Percentiles rank a stretch among this genome's conserved stretches.
phyloP scores from a whole-genome alignment of 35 echinoderm and acorn worm genomes.

The Nesometra sesokonis region DNA sequence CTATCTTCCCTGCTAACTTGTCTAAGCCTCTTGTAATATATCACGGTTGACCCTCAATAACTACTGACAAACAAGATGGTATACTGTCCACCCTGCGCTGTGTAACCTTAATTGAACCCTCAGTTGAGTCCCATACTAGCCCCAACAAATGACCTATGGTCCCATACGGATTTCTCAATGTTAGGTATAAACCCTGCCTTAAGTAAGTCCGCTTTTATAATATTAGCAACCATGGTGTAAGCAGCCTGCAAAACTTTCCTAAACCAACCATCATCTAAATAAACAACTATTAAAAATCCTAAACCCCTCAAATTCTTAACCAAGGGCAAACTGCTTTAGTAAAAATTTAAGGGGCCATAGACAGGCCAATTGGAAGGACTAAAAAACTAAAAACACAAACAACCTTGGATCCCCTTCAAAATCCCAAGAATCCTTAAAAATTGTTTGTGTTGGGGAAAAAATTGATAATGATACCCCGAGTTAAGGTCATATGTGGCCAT shows the following conservation, averaged over 20 bases:
- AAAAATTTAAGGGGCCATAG: too few species aligned
- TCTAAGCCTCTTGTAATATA: neutral
- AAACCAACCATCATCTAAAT: too few species aligned
- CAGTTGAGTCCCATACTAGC: neutral
- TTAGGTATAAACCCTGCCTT: too few species aligned
- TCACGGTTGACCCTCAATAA: neutral
- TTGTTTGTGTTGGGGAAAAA: neutral
- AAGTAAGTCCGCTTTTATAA: too few species aligned
- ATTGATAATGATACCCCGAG: neutral
- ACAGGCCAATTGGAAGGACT: too few species aligned
- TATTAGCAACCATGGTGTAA: too few species aligned
- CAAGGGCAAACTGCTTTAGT: too few species aligned
- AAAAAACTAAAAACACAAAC: too few species aligned
- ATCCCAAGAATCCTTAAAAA: neutral
- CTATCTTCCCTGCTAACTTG: conserved; percentile 8
- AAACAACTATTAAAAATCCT: neutral
- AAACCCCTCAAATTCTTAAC: neutral
- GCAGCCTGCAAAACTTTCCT: too few species aligned
- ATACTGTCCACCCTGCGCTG: neutral
- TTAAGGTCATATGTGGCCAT: neutral
- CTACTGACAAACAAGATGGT: neutral
- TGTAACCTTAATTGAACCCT: neutral
- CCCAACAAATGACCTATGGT: neutral
- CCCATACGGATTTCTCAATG: too few species aligned
- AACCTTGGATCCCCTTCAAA: too few species aligned